A percentile compares a stretch with the other conserved stretches of the same genome.
Evolutionary conservation across 2,113 vertebrate genomes (phyloP).

Genomic region (Connochaetes taurinus): DNA sequence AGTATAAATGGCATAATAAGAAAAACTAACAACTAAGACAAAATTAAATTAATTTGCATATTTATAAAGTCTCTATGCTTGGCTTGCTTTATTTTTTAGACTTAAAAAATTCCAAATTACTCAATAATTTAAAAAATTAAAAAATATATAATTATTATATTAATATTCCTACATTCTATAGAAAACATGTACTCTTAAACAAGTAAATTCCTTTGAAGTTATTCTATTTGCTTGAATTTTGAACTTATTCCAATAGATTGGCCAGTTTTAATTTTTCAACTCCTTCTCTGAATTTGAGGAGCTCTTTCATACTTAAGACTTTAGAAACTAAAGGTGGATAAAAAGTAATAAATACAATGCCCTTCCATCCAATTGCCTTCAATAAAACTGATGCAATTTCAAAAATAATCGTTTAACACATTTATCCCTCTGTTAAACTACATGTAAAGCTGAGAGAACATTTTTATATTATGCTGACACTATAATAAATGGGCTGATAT

Average conservation of each 20-base stretch:
- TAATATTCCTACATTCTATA: not conserved
- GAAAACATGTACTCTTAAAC: not conserved
- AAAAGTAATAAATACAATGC: not conserved
- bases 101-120: slow-evolving; percentile 3
- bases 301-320: not conserved
- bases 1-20: slow-evolving; percentile 21
- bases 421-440: not conserved
- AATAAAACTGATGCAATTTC: slow-evolving; percentile 11
- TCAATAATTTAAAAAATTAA: not conserved
- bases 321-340: slow-evolving; percentile 13
- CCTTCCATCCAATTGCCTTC: not conserved
- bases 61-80: not conserved
- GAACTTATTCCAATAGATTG: slow-evolving; percentile 7
- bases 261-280: slow-evolving; percentile 12
- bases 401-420: slow-evolving; percentile 4
- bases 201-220: slow-evolving; percentile 14
- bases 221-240: slow-evolving; percentile 2
- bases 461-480: not conserved
- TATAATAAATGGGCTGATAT: not conserved
- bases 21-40: slow-evolving; percentile 35
- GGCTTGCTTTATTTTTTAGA: not conserved
- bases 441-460: slow-evolving; percentile 1
- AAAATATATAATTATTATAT: not conserved
- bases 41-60: slow-evolving; percentile 2
- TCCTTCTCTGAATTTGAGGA: slow-evolving; percentile 6